Evolutionary conservation across 2,888 invertebrate species (phyloP), one percentile per base, ranked within the genome.

Genomic region (Drosophila flavopinicola): DNA sequence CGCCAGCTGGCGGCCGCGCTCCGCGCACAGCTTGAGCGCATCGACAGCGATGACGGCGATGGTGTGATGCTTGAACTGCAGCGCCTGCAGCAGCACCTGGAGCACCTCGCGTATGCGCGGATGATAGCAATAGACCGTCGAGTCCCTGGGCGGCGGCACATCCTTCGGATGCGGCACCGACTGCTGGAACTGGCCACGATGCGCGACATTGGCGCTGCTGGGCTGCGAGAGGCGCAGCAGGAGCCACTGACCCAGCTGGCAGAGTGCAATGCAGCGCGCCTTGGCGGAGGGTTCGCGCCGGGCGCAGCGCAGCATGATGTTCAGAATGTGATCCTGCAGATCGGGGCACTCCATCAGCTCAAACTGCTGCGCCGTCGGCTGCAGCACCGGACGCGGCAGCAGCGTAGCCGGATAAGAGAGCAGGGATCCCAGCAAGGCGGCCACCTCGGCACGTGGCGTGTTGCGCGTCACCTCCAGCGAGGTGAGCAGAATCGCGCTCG

Each of bases 381-480:
- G 92, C 45, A 93, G 85, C 25, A 93, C 92, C 1, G 92, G 92
- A 20, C 92, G 90, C 10, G 92, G 91, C 64, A 93, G 91, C 60
- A 95, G 92, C 38, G 93, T 91, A 75, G 95, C 94, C 0, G 97
- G 96, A 73, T 97, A 93, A 72, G 97, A 95, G 35, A 98, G 92
- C 52, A 99, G 91, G 1, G 97, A 95, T 0, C 98, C 98, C 27
- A 99, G 92, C 65, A 98, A 94, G 0, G 97, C 95, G 20, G 98
- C 95, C 0, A 98, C 98, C 88, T 98, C 98, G 7, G 96, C 95
- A 60, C 98, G 93, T 0, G 98, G 98, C 63, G 95, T 95, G 94
- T 94, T 91, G 27, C 89, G 90, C 48, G 94, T 93, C 60, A 95
- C 93, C 88, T 97, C 97, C 10, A 94, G 93, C 11, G 95, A 95